Evolutionary conservation across 2,888 invertebrate species (phyloP).

Genomic region (Peribatodes rhomboidaria): DNA sequence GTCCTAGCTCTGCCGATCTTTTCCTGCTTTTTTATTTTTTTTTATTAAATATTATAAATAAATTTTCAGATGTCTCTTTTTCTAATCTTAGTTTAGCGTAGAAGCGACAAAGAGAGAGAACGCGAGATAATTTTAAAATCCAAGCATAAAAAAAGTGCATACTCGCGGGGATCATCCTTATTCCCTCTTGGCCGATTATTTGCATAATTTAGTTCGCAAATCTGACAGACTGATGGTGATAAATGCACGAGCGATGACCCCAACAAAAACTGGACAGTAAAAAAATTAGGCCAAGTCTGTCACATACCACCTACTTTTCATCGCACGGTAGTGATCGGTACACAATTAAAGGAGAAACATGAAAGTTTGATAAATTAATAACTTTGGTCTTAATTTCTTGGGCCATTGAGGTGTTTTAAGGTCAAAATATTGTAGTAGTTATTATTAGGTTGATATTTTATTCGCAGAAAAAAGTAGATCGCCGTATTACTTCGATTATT

Average conservation of each 20-base stretch:
- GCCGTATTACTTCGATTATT: no score
- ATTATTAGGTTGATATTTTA: neutral
- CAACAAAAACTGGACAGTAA: constrained; percentile 60
- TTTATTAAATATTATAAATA: no score
- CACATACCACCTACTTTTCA: constrained; percentile 64
- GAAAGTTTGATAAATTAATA: constrained; percentile 34
- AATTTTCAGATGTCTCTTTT: no score
- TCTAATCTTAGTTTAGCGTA: no score
- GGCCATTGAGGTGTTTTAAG: neutral
- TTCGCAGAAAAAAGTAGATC: no score
- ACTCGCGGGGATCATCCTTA: constrained; percentile 29
- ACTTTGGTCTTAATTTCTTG: constrained; percentile 24
- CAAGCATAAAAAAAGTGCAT: constrained; percentile 30
- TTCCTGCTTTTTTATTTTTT: no score
- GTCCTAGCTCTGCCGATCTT: no score
- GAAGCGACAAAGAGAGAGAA: neutral
- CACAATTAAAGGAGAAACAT: constrained; percentile 36
- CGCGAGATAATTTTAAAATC: neutral
- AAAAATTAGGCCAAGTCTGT: constrained; percentile 74
- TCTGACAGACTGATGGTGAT: constrained; percentile 71
- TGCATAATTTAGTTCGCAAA: constrained; percentile 62
- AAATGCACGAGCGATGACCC: constrained; percentile 69
- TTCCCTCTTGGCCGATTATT: constrained; percentile 56
- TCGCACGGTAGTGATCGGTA: constrained; percentile 35
- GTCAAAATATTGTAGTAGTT: neutral